Evolutionary conservation across 2,797 vertebrate species (phyloP).

Genomic region (Aplochiton taeniatus): DNA sequence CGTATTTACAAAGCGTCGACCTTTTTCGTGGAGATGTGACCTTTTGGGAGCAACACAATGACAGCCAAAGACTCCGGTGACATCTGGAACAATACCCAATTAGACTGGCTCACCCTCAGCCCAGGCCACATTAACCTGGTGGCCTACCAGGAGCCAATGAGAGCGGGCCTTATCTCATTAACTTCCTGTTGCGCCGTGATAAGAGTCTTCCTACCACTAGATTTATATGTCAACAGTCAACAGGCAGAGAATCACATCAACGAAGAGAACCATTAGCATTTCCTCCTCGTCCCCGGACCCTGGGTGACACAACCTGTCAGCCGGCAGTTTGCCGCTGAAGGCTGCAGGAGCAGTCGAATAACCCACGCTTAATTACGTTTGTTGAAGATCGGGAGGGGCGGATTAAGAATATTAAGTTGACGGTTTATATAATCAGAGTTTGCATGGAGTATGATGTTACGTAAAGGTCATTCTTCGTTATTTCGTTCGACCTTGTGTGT

Average conservation of each 20-base stretch:
- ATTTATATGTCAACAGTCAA: conserved; percentile 37
- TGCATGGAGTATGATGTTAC: no score
- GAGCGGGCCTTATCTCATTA: conserved; percentile 44
- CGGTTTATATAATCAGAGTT: no score
- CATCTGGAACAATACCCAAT: conserved; percentile 46
- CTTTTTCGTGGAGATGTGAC: conserved; percentile 34
- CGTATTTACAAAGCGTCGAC: conserved; percentile 33
- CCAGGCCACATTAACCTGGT: conserved; percentile 40
- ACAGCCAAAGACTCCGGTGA: conserved; percentile 26
- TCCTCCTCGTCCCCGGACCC: neutral
- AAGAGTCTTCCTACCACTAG: conserved; percentile 23
- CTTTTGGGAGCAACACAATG: conserved; percentile 38
- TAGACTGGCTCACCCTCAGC: conserved; percentile 49
- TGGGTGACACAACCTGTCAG: no score
- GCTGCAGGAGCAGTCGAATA: no score
- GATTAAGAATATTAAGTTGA: no score
- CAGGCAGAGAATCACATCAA: conserved; percentile 20
- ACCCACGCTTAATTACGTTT: no score
- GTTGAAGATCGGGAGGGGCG: no score
- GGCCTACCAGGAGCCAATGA: conserved; percentile 28
- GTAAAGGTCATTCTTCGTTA: no score
- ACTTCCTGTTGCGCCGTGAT: conserved; percentile 40
- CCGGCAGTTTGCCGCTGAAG: no score
- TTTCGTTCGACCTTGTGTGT: no score
- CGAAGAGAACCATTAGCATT: conserved; percentile 9